phyloP scores from a whole-genome alignment of 2,888 invertebrate genomes.

The Coremacera marginata region DNA sequence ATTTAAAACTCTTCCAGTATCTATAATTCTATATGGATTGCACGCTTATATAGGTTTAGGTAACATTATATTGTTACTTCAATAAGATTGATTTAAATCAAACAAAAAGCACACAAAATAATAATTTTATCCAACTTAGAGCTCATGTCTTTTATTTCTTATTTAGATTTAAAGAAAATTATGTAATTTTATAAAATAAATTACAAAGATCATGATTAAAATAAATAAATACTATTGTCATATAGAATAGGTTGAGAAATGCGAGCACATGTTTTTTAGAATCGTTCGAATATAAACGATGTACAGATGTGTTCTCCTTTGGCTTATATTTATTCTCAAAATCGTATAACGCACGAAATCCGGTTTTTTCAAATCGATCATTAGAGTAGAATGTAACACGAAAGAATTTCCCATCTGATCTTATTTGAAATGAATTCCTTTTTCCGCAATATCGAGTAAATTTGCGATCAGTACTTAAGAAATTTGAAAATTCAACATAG shows the following conservation, averaged over 20 bases:
- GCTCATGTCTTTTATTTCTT: too few species aligned
- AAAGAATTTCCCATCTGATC: conserved; percentile 93
- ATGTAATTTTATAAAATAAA: too few species aligned
- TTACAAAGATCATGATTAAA: too few species aligned
- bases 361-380: conserved; percentile 91
- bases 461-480: conserved; percentile 89
- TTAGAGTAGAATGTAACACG: conserved; percentile 95
- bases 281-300: conserved; percentile 55
- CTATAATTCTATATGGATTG: too few species aligned
- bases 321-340: conserved; percentile 77
- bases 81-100: too few species aligned
- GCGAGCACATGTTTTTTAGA: background rate
- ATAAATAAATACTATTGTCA: background rate
- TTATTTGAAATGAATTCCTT: conserved; percentile 78
- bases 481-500: conserved; percentile 96
- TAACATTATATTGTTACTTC: too few species aligned
- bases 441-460: conserved; percentile 89
- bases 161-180: too few species aligned
- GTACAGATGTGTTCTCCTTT: conserved; percentile 59
- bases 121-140: too few species aligned
- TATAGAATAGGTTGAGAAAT: background rate
- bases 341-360: conserved; percentile 92
- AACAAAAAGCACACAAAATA: too few species aligned
- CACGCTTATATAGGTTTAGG: too few species aligned
- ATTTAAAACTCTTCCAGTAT: too few species aligned